These are phyloP conservation scores for Zeus faber DNA, from an alignment of 2,113 vertebrate species.

Conservation along the genomic window DNA sequence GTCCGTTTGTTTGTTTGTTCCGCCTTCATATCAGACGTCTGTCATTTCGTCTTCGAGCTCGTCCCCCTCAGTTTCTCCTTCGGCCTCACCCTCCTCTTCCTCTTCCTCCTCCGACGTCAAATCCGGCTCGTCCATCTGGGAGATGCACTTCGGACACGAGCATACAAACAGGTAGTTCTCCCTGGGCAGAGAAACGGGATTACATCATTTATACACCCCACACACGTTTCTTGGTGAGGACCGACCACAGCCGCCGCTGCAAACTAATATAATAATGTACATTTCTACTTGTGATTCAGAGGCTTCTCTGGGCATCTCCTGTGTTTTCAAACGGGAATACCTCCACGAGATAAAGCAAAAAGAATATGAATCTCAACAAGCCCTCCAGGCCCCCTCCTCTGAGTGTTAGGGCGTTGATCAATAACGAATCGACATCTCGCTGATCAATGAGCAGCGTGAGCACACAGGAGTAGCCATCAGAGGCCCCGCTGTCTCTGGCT, in stretches of 20 bases:
- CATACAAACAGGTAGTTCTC: constrained; percentile 97
- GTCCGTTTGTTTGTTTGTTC: too few species aligned
- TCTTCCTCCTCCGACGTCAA: constrained; percentile 94
- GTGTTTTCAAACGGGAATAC: too few species aligned
- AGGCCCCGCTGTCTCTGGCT: too few species aligned
- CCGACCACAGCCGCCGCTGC: too few species aligned
- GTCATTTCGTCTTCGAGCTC: constrained; percentile 98
- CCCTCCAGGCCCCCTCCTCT: not conserved
- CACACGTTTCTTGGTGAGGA: too few species aligned
- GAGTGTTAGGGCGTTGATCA: too few species aligned
- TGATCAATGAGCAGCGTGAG: constrained; percentile 46
- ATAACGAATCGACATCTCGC: constrained; percentile 21
- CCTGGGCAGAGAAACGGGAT: constrained; percentile 64
- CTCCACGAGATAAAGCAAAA: too few species aligned
- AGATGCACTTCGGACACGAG: constrained; percentile 91
- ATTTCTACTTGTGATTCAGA: constrained; percentile 5
- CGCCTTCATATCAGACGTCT: constrained; percentile 82
- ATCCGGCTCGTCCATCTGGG: constrained; percentile 86
- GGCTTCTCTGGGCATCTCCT: too few species aligned
- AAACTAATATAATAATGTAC: too few species aligned
- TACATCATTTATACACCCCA: too few species aligned
- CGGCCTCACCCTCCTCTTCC: constrained; percentile 80
- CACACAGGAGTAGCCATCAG: constrained; percentile 11
- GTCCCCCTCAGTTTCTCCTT: constrained; percentile 84
- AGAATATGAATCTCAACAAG: constrained; percentile 16